Evolutionary conservation across 1,140 invertebrate genomes (phyloP).

Genomic region (Diabrotica virgifera): DNA sequence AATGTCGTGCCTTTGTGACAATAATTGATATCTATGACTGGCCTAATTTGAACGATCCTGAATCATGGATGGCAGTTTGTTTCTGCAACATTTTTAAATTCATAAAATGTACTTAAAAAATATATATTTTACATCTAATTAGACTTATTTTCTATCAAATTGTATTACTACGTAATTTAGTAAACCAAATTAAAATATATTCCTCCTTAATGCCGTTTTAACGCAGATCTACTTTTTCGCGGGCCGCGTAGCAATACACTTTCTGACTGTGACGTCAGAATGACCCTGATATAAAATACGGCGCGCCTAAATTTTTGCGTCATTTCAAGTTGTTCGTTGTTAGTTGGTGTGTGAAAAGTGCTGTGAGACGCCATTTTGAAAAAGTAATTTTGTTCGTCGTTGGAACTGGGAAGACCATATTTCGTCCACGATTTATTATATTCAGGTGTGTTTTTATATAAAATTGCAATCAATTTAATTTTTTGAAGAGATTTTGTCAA

Average conservation of each 20-base stretch:
- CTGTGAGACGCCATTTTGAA: not conserved
- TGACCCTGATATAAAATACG: conserved; percentile 34
- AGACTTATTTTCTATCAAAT: too few species aligned
- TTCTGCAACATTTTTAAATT: too few species aligned
- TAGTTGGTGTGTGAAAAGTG: conserved; percentile 12
- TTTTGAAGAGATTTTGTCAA: conserved; percentile 29
- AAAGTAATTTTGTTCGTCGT: conserved; percentile 6
- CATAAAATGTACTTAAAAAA: too few species aligned
- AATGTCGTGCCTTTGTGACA: too few species aligned
- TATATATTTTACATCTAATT: too few species aligned
- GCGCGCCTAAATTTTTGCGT: conserved; percentile 15
- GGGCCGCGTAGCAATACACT: conserved; percentile 36
- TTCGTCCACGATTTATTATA: conserved; percentile 1
- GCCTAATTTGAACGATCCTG: too few species aligned
- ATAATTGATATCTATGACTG: too few species aligned
- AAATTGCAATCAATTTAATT: conserved; percentile 14
- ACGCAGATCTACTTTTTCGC: conserved; percentile 34
- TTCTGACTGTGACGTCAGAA: not conserved
- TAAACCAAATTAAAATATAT: too few species aligned
- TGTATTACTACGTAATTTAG: too few species aligned
- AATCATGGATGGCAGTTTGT: too few species aligned
- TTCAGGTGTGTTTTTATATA: conserved; percentile 35
- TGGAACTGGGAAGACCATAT: too few species aligned
- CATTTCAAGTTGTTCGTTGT: not conserved
- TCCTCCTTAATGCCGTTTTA: not conserved